Evolutionary conservation across 2,797 vertebrate species (phyloP).

Genomic region (Falco cherrug): DNA sequence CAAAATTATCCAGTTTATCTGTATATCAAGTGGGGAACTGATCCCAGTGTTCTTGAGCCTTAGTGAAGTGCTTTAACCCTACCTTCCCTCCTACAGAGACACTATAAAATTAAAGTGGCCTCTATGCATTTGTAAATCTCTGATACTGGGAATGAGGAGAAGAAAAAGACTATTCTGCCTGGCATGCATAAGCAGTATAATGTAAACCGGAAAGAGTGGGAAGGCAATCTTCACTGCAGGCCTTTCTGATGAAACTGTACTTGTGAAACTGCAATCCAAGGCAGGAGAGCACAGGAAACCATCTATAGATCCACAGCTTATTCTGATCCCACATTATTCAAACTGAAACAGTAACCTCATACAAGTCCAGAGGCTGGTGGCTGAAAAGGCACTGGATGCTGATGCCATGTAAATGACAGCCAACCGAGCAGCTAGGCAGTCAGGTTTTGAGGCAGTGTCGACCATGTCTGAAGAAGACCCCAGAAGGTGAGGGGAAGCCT

Average conservation of each 20-base stretch:
- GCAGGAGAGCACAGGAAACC: not conserved
- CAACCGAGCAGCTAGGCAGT: fast-evolving
- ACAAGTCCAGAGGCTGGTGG: not conserved
- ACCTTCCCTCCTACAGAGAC: not conserved
- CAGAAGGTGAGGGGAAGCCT: not conserved
- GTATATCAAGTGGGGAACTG: not conserved
- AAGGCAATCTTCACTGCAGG: not conserved
- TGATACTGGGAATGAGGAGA: not conserved
- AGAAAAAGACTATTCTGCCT: not conserved
- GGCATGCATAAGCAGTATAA: not conserved
- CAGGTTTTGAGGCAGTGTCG: not conserved
- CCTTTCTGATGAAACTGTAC: not conserved
- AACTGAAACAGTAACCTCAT: not conserved
- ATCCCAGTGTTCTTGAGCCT: not conserved
- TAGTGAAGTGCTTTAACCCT: not conserved
- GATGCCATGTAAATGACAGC: fast-evolving
- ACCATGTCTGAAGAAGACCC: not conserved
- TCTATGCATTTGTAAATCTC: not conserved
- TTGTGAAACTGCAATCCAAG: not conserved
- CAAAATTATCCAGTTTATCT: not conserved
- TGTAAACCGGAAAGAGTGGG: constrained; percentile 39
- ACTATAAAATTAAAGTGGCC: not conserved
- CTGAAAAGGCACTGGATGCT: not conserved
- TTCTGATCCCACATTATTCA: not conserved
- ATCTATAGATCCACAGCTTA: not conserved